Conservation (phyloP, 2,113 vertebrate genomes). For the Dasypus novemcinctus region DNA sequence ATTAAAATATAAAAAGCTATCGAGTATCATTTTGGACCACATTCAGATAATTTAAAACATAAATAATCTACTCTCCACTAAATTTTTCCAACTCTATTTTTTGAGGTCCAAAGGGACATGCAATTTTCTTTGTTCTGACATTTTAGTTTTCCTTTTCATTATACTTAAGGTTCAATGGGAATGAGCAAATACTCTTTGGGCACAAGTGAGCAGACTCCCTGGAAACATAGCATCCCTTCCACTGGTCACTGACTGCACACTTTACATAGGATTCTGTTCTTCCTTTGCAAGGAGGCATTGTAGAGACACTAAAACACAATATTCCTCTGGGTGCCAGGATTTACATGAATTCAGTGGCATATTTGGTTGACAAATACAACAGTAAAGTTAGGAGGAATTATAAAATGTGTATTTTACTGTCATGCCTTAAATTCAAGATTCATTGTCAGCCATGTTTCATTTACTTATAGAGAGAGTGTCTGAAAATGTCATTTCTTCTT, state of each 20-base stretch:
- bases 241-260: background rate
- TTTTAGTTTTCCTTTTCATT: background rate
- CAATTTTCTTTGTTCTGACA: background rate
- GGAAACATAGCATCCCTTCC: background rate
- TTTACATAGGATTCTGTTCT: background rate
- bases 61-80: background rate
- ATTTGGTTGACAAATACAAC: background rate
- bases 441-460: background rate
- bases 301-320: accelerated
- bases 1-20: slow-evolving; percentile 22
- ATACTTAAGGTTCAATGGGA: background rate
- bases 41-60: background rate
- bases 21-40: background rate
- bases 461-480: background rate
- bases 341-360: background rate
- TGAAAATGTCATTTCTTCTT: background rate
- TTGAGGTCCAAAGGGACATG: background rate
- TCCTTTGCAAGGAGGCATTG: background rate
- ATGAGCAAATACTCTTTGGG: background rate
- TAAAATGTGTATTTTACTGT: background rate
- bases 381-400: background rate
- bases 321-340: background rate
- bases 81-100: background rate
- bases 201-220: background rate
- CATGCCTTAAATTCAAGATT: background rate